These are phyloP conservation scores for Amphiura filiformis DNA, from an alignment of 35 echinoderm and acorn worm species.

Conservation along the genomic window DNA sequence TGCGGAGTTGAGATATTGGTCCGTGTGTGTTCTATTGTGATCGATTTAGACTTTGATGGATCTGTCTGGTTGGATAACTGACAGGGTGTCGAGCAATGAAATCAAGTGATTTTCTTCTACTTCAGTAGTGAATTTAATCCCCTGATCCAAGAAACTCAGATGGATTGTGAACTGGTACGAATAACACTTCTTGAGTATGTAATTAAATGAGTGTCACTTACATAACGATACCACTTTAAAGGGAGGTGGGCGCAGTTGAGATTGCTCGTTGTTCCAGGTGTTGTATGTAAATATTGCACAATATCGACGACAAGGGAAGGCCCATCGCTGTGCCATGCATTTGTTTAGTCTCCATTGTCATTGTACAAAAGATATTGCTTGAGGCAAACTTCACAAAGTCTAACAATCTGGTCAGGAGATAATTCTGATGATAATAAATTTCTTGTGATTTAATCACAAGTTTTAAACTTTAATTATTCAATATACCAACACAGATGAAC, in stretches of 20 bases:
- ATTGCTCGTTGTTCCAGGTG: neutral
- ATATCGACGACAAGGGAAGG: neutral
- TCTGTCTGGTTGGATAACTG: neutral
- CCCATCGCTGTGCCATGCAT: neutral
- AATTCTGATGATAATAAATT: neutral
- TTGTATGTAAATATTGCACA: neutral
- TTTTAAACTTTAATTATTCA: too few relatives aligned
- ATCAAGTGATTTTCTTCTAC: neutral
- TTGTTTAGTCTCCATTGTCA: neutral
- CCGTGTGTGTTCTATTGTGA: neutral
- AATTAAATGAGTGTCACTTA: neutral
- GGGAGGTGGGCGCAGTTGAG: neutral
- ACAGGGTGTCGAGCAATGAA: neutral
- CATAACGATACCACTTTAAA: neutral
- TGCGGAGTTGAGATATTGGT: neutral
- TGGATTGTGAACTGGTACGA: neutral
- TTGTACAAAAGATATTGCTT: neutral
- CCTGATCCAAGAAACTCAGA: neutral
- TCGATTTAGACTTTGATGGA: neutral
- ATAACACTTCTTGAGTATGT: neutral
- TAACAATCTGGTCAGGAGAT: too few relatives aligned
- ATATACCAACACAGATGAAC: too few relatives aligned
- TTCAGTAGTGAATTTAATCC: neutral
- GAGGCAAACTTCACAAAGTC: neutral
- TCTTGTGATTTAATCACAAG: too few relatives aligned